A percentile compares a stretch with the other conserved stretches of the same genome.
Conservation (phyloP, 2,888 invertebrate genomes). For the Polymixis flavicincta region DNA sequence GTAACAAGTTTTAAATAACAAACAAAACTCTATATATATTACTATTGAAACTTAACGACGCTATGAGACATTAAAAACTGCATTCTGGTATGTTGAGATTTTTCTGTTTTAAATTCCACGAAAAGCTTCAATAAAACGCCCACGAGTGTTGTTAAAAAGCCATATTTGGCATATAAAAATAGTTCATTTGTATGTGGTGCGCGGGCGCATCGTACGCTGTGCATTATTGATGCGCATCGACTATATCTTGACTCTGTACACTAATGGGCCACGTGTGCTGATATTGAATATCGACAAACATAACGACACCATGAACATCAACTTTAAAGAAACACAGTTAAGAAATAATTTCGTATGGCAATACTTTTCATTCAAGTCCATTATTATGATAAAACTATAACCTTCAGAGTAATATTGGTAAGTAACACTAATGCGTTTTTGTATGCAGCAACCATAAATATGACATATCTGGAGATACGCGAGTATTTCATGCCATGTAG, state of each 20-base stretch:
- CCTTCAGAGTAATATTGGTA: conserved; percentile 77
- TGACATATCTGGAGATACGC: conserved; percentile 78
- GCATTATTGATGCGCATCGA: conserved; percentile 72
- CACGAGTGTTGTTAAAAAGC: conserved; percentile 53
- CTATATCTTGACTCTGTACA: conserved; percentile 72
- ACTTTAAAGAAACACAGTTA: conserved; percentile 50
- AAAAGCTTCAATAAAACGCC: conserved; percentile 49
- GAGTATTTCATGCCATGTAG: conserved; percentile 55
- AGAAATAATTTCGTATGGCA: conserved; percentile 41
- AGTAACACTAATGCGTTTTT: conserved; percentile 85
- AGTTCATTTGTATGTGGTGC: conserved; percentile 72
- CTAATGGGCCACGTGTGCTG: conserved; percentile 82
- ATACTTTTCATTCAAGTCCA: conserved; percentile 62
- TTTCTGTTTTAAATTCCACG: conserved; percentile 45
- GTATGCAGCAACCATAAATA: conserved; percentile 83
- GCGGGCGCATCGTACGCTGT: conserved; percentile 69
- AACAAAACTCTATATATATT: not conserved
- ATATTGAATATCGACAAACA: conserved; percentile 72
- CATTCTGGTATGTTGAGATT: conserved; percentile 17
- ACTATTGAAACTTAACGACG: conserved; percentile 2
- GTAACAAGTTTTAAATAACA: not conserved
- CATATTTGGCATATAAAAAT: conserved; percentile 72
- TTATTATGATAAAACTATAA: conserved; percentile 82
- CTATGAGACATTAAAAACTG: not conserved
- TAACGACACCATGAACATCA: conserved; percentile 32